Evolutionary conservation across 1,140 invertebrate species (phyloP), one percentile per base, ranked within the genome.

Genomic region (Homarus americanus): DNA sequence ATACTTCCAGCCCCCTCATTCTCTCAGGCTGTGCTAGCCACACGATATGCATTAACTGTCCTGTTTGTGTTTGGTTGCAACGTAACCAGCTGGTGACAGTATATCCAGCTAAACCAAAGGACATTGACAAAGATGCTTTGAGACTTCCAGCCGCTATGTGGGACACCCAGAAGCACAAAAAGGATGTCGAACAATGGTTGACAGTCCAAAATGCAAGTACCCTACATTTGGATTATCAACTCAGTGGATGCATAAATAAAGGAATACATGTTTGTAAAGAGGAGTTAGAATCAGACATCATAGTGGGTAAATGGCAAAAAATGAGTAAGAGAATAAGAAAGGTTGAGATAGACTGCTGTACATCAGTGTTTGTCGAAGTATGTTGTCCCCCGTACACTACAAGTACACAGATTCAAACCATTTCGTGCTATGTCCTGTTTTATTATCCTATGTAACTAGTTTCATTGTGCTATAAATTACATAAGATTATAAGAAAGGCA

Each of bases 381-480:
- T 53, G 72, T 87, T 87, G 84, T 87, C 84, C 84, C 75, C 73
- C 72, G 84, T 87, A 78, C 84, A 87, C n/a, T 87, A 87, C 84
- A 87, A 87, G 84, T 87, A 87, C 84, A 87, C n/a, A 87, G 78
- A 87, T 87, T 87, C 84, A 87, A 87, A n/a, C 73, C 73, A 87
- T 87, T 87, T 87, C 84, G 83, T 76, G 84, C 84, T 76, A 75
- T 38, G 34, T 32, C 69, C 69, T 78, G 69, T 87, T 87, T 87
- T 78, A 87, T 87, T 87, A 87, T 87, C 84, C 84, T 87, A 32
- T 69, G 63, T 32, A 69, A 32, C 7, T 69, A 28, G 10, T 69
- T 69, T 69, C n/a, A 69, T 69, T 69, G 32, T 32, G 32, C 12
- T 24, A 32, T 69, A 9, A 9, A n/a, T 24, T 24, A 58, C 20